Evolutionary conservation across 2,113 vertebrate genomes (phyloP).

Genomic region (Hiodon alosoides): DNA sequence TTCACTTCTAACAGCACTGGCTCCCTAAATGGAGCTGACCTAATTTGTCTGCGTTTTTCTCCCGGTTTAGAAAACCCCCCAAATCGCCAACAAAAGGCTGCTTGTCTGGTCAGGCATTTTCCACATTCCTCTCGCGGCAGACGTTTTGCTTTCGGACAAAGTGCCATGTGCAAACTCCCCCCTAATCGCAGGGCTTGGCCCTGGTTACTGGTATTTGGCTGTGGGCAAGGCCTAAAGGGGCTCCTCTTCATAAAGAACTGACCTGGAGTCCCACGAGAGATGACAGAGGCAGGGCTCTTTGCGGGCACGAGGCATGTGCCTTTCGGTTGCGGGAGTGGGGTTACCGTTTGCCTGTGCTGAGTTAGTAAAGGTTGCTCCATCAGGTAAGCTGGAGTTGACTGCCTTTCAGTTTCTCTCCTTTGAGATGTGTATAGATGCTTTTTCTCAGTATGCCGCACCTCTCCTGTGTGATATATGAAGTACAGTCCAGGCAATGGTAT

Average conservation of each 20-base stretch:
- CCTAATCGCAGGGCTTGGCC: slow-evolving; percentile 88
- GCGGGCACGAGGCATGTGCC: too few relatives aligned
- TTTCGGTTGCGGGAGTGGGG: too few relatives aligned
- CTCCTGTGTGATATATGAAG: too few relatives aligned
- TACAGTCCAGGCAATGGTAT: too few relatives aligned
- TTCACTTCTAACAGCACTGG: slow-evolving; percentile 81
- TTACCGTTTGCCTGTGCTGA: too few relatives aligned
- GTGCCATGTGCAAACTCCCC: slow-evolving; percentile 85
- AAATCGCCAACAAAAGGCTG: slow-evolving; percentile 81
- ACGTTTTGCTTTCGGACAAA: slow-evolving; percentile 94
- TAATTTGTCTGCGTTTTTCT: slow-evolving; percentile 87
- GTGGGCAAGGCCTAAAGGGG: slow-evolving; percentile 64
- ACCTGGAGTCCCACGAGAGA: slow-evolving; percentile 68
- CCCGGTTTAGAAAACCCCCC: slow-evolving; percentile 75
- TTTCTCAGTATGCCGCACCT: too few relatives aligned
- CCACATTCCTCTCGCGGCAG: slow-evolving; percentile 90
- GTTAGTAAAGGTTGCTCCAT: too few relatives aligned
- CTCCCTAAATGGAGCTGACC: slow-evolving; percentile 66
- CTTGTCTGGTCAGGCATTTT: slow-evolving; percentile 94
- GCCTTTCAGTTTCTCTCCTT: too few relatives aligned
- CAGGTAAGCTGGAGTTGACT: too few relatives aligned
- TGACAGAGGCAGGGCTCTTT: slow-evolving; percentile 63
- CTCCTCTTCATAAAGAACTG: slow-evolving; percentile 71
- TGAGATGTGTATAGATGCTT: too few relatives aligned
- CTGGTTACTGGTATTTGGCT: slow-evolving; percentile 73